These are phyloP conservation scores for Brenthis daphne DNA, from an alignment of 2,888 invertebrate genomes.

Conservation along the genomic window DNA sequence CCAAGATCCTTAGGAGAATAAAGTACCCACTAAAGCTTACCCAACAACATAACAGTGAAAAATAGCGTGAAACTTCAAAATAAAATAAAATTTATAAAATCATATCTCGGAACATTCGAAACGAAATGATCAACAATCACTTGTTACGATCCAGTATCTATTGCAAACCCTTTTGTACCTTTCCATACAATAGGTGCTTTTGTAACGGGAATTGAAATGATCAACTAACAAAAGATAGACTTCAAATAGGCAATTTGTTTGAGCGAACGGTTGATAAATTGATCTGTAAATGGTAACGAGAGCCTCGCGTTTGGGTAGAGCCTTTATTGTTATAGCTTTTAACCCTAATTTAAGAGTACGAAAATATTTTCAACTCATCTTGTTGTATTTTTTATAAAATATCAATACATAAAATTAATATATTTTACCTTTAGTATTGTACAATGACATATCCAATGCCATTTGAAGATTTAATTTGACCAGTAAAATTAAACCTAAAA, in stretches of 20 bases:
- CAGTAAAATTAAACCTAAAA: too few species aligned
- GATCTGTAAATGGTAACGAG: constrained; percentile 22
- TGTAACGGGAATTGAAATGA: constrained; percentile 19
- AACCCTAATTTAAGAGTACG: background rate
- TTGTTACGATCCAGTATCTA: constrained; percentile 17
- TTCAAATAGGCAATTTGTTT: constrained; percentile 23
- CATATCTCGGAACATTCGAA: background rate
- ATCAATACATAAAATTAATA: too few species aligned
- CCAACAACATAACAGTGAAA: too few species aligned
- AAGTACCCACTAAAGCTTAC: too few species aligned
- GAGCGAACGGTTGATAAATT: constrained; percentile 19
- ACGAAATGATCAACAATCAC: constrained; percentile 1
- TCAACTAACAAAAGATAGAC: constrained; percentile 22
- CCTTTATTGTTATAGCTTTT: background rate
- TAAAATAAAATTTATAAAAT: background rate
- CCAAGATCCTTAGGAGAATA: too few species aligned
- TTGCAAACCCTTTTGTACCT: constrained; percentile 18
- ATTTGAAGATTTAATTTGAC: too few species aligned
- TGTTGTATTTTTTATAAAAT: background rate
- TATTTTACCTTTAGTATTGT: too few species aligned
- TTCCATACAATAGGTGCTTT: constrained; percentile 13
- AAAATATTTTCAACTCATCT: background rate
- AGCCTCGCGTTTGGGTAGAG: constrained; percentile 6
- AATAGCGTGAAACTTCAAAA: background rate
- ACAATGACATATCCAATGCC: too few species aligned